phyloP scores from a whole-genome alignment of 2,113 vertebrate species.

The Crypturellus undulatus region DNA sequence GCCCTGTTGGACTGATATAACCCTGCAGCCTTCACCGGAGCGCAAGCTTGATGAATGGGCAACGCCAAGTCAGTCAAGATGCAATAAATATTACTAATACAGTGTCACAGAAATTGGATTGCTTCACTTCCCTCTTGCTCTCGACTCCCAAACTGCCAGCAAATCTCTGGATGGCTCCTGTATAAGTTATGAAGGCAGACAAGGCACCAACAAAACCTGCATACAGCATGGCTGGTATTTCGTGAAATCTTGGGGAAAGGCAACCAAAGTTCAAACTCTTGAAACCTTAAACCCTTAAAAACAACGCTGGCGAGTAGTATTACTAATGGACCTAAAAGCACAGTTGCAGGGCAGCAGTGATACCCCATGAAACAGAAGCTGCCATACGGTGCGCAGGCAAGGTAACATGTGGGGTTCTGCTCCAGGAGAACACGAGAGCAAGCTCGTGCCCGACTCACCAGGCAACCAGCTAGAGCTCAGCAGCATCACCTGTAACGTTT shows the following conservation, averaged over 20 bases:
- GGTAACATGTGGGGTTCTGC: not conserved
- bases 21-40: not conserved
- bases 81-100: constrained; percentile 46
- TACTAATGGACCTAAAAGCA: not conserved
- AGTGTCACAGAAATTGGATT: constrained; percentile 13
- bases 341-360: not conserved
- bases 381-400: not conserved
- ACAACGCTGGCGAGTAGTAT: not conserved
- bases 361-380: not conserved
- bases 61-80: not conserved
- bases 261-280: not conserved
- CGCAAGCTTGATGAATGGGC: not conserved
- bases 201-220: not conserved
- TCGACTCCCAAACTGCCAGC: not conserved
- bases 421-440: not conserved
- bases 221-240: not conserved
- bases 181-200: not conserved
- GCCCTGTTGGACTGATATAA: not conserved
- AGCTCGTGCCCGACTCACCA: not conserved
- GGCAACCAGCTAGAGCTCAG: not conserved
- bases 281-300: not conserved
- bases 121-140: not conserved
- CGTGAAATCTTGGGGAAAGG: not conserved
- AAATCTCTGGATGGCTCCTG: not conserved
- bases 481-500: not conserved